phyloP scores from a whole-genome alignment of 1,140 invertebrate species.

The Trissolcus basalis region DNA sequence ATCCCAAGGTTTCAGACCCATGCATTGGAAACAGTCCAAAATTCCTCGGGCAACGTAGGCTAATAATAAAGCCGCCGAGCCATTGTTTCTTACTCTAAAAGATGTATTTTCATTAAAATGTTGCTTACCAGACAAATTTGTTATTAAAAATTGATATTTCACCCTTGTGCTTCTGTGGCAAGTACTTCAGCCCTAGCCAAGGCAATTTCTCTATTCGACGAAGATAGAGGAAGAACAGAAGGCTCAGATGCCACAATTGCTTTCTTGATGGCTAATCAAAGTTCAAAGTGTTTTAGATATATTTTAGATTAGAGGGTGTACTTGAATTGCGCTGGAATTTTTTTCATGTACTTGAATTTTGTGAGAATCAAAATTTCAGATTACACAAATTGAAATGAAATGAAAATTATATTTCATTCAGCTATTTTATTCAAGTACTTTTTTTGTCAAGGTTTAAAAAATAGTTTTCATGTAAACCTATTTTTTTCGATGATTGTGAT shows the following conservation, averaged over 20 bases:
- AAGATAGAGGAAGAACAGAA: background rate
- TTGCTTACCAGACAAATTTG: no score
- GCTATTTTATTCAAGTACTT: no score
- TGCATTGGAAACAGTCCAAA: constrained; percentile 82
- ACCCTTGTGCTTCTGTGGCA: constrained; percentile 43
- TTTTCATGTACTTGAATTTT: no score
- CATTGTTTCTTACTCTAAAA: constrained; percentile 80
- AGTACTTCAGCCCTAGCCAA: constrained; percentile 47
- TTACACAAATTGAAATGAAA: no score
- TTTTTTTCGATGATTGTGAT: no score
- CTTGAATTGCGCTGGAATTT: no score
- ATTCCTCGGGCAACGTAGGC: constrained; percentile 83
- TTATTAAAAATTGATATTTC: constrained; percentile 13
- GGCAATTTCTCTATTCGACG: constrained; percentile 46
- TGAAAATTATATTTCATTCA: no score
- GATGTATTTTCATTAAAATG: constrained; percentile 1
- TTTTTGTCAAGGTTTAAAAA: no score
- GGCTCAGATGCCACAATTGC: constrained; percentile 59
- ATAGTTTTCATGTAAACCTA: no score
- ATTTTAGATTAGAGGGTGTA: no score
- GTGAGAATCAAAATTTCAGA: no score
- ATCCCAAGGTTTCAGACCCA: constrained; percentile 82
- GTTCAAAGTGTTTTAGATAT: no score
- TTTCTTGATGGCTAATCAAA: constrained; percentile 58
- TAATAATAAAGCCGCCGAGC: constrained; percentile 84